These are phyloP conservation scores for Actenoides hombroni DNA, from an alignment of 2,113 vertebrate species.

Conservation along the genomic window DNA sequence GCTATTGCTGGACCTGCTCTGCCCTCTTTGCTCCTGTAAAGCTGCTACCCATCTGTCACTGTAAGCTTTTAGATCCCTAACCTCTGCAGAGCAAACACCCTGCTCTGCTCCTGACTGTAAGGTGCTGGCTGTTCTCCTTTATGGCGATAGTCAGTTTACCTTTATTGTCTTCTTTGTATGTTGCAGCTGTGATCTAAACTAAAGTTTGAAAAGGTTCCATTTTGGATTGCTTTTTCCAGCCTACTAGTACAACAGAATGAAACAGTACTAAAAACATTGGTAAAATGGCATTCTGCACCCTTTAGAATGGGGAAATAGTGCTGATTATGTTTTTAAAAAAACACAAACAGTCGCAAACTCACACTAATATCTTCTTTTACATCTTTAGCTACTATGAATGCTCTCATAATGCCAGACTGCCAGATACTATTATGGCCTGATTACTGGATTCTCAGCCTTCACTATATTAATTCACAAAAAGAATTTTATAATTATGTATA, in stretches of 20 bases:
- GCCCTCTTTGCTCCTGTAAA: accelerated
- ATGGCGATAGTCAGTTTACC: accelerated
- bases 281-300: neutral
- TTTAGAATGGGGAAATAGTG: neutral
- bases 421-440: neutral
- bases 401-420: neutral
- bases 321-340: neutral
- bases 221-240: neutral
- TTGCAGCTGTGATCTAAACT: neutral
- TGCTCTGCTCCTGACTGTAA: accelerated
- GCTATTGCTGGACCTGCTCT: neutral
- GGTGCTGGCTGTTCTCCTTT: neutral
- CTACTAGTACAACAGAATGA: neutral
- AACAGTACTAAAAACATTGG: accelerated
- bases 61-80: accelerated
- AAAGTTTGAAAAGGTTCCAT: neutral
- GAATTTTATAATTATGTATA: conserved; percentile 26
- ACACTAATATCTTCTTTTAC: neutral
- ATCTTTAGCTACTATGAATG: neutral
- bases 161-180: neutral
- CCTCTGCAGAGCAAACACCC: neutral
- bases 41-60: accelerated
- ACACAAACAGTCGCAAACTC: neutral
- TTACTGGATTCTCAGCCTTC: conserved; percentile 32
- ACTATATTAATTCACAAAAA: conserved; percentile 34